phyloP scores from a whole-genome alignment of 2,888 invertebrate genomes.

The Schizotus pectinicornis region DNA sequence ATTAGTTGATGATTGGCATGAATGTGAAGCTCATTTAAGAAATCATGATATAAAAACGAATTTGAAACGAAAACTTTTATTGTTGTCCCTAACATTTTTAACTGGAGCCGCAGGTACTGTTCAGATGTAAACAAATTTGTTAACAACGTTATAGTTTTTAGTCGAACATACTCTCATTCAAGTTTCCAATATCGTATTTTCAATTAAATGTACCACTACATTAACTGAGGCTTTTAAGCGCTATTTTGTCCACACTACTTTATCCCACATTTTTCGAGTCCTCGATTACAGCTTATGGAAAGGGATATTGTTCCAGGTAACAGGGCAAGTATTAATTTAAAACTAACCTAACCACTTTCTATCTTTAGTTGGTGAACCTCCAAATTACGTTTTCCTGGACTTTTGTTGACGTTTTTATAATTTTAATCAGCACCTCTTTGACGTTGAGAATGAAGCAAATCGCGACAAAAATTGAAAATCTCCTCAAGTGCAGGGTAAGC shows the following conservation, averaged over 20 bases:
- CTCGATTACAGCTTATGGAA: constrained; percentile 14
- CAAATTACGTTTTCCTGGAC: constrained; percentile 72
- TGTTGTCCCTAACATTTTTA: not conserved
- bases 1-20: constrained; percentile 60
- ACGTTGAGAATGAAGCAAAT: constrained; percentile 66
- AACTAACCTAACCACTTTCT: constrained; percentile 3
- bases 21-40: constrained; percentile 52
- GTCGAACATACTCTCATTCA: constrained; percentile 36
- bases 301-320: constrained; percentile 30
- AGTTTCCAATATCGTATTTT: not conserved
- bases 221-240: constrained; percentile 1
- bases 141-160: constrained; percentile 33
- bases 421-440: constrained; percentile 70
- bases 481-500: not conserved
- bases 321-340: constrained; percentile 4
- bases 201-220: not conserved
- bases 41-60: too few relatives aligned
- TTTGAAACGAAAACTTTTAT: not conserved
- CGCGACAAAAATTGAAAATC: constrained; percentile 6
- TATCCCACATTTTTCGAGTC: constrained; percentile 19
- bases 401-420: constrained; percentile 74
- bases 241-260: constrained; percentile 15
- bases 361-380: constrained; percentile 59
- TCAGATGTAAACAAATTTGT: not conserved
- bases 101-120: not conserved